A percentile compares a stretch with the other conserved stretches of the same genome.
Conservation (phyloP, 2,797 vertebrate genomes). For the Neomorphus geoffroyi region DNA sequence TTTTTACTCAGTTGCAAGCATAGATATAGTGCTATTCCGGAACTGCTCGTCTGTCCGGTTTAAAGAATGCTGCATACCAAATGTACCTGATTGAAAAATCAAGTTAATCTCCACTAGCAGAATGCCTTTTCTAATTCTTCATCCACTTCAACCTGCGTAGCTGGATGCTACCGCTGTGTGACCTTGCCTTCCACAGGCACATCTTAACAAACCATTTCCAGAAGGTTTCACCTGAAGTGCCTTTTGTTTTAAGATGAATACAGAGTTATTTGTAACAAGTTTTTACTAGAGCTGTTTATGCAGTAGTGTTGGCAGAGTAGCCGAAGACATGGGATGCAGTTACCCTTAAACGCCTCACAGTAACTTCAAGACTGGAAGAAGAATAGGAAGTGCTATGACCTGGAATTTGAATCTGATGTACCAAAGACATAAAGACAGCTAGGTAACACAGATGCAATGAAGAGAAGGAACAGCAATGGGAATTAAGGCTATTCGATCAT, state of each 20-base stretch:
- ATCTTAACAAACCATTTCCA: background rate
- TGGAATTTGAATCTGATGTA: background rate
- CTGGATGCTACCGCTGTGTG: background rate
- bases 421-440: background rate
- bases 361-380: background rate
- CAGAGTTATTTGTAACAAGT: background rate
- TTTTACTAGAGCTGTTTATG: background rate
- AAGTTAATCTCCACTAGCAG: background rate
- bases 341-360: background rate
- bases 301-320: background rate
- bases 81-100: background rate
- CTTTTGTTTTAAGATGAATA: background rate
- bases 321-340: background rate
- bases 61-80: background rate
- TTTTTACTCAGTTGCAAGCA: background rate
- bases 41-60: background rate
- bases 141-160: background rate
- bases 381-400: background rate
- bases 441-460: background rate
- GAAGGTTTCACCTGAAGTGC: background rate
- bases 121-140: background rate
- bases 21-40: accelerated
- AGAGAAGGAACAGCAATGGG: background rate
- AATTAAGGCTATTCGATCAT: background rate
- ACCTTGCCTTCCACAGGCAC: background rate